Evolutionary conservation across 1,140 invertebrate species (phyloP), one percentile per base, ranked within the genome.

Genomic region (Lucilia sericata): DNA sequence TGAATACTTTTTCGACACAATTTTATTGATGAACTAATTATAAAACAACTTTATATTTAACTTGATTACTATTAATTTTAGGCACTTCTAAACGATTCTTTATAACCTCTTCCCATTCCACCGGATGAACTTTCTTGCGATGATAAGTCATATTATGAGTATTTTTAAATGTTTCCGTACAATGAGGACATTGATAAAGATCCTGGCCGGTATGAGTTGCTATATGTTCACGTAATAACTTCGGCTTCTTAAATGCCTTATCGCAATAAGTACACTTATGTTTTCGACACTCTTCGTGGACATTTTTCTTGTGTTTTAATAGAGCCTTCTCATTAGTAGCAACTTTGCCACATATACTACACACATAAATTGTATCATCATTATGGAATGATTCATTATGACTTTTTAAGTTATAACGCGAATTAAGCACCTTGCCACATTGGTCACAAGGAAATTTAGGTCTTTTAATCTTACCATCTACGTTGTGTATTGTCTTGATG

Each of bases 131-230:
- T 74, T 85, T 86, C 8, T 86, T 86, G 1, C 85, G 84, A 42
- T 88, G 87, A 75, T 86, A 83, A 82, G 88, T 86, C 87, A 88
- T 87, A 74, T 88, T 88, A 0, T 85, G 84, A 14, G 82, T 85
- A 36, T 76, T 84, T 70, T 87, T 88, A 78, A 88, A 88, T 12
- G 86, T 88, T 51, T 85, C 82, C 10, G 87, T 84, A 80, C 87
- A 88, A 82, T 87, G 86, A 9, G 86, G 85, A 84, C 87, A 88
- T 25, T 83, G 82, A 65, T 88, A 88, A 10, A 88, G 74, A 75
- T 85, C 84, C 60, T 85, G 80, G 19, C 87, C 87, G 2, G 86
- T 87, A 75, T 88, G 87, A 0, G 87, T 86, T n/a, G 87, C 86
- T 14, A 86, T 86, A 84, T 88, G 87, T 60, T 88, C 87, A 17